Evolutionary conservation across 2,113 vertebrate species (phyloP).

Genomic region (Cyprinodon tularosa): DNA sequence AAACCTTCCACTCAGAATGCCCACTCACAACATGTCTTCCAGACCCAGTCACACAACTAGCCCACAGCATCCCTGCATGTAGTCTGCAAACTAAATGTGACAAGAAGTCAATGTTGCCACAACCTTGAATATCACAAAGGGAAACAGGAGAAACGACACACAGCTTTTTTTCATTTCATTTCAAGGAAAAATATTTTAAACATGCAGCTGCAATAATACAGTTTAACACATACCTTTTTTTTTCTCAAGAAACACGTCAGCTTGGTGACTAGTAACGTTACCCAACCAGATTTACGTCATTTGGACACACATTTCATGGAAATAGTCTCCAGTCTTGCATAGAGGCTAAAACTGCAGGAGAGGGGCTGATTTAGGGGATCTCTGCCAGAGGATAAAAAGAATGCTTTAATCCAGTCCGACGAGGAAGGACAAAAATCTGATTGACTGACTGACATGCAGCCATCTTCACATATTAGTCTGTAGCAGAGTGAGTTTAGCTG

Average conservation of each 20-base stretch:
- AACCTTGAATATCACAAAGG: constrained; percentile 1
- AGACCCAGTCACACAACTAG: constrained; percentile 38
- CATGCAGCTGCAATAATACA: neutral
- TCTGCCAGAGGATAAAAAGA: constrained; percentile 61
- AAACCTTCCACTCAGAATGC: constrained; percentile 20
- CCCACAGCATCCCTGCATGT: constrained; percentile 22
- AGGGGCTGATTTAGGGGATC: constrained; percentile 62
- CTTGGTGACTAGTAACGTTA: constrained; percentile 31
- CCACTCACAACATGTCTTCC: constrained; percentile 36
- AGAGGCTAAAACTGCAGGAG: constrained; percentile 37
- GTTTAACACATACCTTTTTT: neutral
- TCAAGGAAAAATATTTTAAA: neutral
- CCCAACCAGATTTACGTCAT: constrained; percentile 38
- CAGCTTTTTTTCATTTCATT: too few species aligned
- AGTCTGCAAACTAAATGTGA: constrained; percentile 46
- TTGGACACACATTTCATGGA: constrained; percentile 20
- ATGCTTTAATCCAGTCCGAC: constrained; percentile 64
- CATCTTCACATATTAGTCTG: constrained; percentile 18
- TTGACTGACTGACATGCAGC: constrained; percentile 45
- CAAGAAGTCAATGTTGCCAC: constrained; percentile 33
- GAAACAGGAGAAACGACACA: neutral
- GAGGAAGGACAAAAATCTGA: constrained; percentile 27
- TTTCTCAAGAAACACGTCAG: neutral
- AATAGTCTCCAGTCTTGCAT: constrained; percentile 22
- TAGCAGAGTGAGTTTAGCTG: constrained; percentile 10